Evolutionary conservation across 2,888 invertebrate genomes (phyloP), one percentile per base, ranked within the genome.

Genomic region (Epirrita christyi): DNA sequence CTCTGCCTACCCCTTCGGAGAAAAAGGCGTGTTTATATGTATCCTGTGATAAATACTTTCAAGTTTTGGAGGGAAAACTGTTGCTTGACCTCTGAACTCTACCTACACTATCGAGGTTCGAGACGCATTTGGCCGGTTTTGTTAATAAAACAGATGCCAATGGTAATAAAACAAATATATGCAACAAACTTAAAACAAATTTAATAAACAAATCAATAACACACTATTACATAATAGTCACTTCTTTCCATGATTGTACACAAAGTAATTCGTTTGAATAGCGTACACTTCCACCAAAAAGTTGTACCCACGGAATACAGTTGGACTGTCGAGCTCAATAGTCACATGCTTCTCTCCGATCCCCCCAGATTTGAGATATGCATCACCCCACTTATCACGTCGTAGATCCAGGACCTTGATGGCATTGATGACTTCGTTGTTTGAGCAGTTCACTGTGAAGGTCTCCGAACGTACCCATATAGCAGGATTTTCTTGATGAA

Each of bases 241-340:
- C 55, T 59, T 55, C 29, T 51, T 55, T 13, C 58, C 58, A 36
- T 58, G 58, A 45, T 53, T 53, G 11, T 58, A 41, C 53, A 61
- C 32, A 7, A 57, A 57, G 37, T 34, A 50, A 37, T 37, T 43
- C 14, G 43, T 54, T 50, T 57, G 47, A 9, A 51, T 50, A 0
- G 78, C 79, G 42, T 73, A 91, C 10, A 91, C 88, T 67, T 89
- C 86, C 8, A 92, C 72, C 59, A 75, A 66, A 55, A 91, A 91
- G 48, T 76, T 86, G 55, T 88, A 90, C 0, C 90, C 91, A 61
- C 88, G 73, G 5, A 92, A 65, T 21, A 88, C 73, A 0, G 80
- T 71, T 0, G 90, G 89, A 60, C 89, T 90, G 37, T 84, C 84
- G 42, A 92, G 43, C 0, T 66, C 78, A 3, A 91, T 72, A 0